Conservation (phyloP, 2,113 vertebrate genomes). For the Baryphthengus martii region DNA sequence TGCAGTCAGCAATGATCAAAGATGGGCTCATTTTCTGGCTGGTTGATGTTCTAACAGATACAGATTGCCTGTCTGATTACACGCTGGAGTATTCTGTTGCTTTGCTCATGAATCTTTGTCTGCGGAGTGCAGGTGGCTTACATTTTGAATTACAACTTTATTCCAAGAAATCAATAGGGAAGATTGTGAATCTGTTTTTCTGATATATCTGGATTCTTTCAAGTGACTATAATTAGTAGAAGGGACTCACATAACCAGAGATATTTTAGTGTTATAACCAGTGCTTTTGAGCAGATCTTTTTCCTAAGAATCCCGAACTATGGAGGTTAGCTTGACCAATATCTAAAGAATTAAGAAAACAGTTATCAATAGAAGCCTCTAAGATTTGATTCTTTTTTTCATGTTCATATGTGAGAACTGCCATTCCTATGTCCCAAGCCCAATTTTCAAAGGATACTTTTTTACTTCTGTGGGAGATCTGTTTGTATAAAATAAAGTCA, state of each 20-base stretch:
- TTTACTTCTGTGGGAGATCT: neutral
- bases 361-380: neutral
- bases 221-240: neutral
- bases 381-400: neutral
- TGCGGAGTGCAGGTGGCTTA: constrained; percentile 85
- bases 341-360: neutral
- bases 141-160: neutral
- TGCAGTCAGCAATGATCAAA: constrained; percentile 90
- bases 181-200: neutral
- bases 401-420: neutral
- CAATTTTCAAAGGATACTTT: neutral
- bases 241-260: neutral
- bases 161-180: neutral
- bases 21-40: constrained; percentile 89
- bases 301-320: neutral
- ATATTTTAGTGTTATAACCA: neutral
- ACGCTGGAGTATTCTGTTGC: constrained; percentile 87
- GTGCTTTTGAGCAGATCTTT: neutral
- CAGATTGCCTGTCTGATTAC: constrained; percentile 90
- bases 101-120: constrained; percentile 94
- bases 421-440: neutral
- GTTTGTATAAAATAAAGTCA: neutral
- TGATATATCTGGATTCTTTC: neutral
- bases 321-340: neutral
- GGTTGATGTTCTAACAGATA: constrained; percentile 84